A percentile compares a stretch with the other conserved stretches of the same genome.
phyloP scores from a whole-genome alignment of 2,113 vertebrate genomes.

The Etia nguti region DNA sequence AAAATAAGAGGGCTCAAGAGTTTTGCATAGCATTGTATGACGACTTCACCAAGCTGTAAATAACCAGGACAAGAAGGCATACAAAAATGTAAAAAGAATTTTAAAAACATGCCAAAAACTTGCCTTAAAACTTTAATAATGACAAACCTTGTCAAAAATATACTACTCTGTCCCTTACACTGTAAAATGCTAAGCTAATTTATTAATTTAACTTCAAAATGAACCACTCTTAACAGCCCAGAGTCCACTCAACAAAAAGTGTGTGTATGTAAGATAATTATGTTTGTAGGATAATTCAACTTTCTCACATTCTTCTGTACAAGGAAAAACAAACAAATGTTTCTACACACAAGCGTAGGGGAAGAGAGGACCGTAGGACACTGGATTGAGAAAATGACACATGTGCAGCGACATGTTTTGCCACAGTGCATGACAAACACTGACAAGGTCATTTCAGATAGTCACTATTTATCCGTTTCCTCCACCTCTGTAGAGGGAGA shows the following conservation, averaged over 20 bases:
- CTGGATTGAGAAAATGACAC: constrained; percentile 11
- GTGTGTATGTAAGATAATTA: neutral
- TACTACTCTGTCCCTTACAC: neutral
- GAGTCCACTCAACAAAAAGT: neutral
- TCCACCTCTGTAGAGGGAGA: neutral
- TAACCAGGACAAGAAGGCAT: neutral
- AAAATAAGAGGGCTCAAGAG: neutral
- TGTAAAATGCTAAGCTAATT: neutral
- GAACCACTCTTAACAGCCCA: neutral
- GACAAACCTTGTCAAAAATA: neutral
- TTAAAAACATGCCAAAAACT: neutral
- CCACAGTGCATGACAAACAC: constrained; percentile 5
- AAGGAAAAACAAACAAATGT: neutral
- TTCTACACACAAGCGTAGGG: neutral
- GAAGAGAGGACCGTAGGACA: neutral
- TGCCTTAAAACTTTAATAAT: neutral
- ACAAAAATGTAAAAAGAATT: neutral
- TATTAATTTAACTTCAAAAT: neutral
- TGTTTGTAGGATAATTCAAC: neutral
- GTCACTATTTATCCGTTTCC: constrained; percentile 5
- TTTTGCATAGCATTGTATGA: neutral
- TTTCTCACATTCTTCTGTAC: neutral
- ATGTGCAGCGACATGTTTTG: neutral
- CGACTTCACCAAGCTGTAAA: neutral
- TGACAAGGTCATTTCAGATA: constrained; percentile 29